phyloP scores from a whole-genome alignment of 2,113 vertebrate species.

The Plecturocebus donacophilus region DNA sequence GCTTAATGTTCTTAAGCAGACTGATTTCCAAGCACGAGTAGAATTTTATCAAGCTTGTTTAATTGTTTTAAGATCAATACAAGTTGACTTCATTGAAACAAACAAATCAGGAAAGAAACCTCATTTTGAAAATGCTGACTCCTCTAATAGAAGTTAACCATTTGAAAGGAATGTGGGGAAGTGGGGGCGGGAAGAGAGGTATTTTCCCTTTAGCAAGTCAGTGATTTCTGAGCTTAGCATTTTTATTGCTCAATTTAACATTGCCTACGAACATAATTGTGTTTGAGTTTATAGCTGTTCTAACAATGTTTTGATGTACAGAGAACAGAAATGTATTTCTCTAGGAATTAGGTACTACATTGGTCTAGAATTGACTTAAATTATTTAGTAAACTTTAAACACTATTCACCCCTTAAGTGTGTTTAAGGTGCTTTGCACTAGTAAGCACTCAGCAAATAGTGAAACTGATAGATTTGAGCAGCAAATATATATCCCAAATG shows the following conservation, averaged over 20 bases:
- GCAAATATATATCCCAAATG: background rate
- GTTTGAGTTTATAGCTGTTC: constrained; percentile 31
- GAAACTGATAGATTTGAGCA: background rate
- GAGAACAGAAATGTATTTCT: constrained; percentile 41
- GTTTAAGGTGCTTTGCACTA: background rate
- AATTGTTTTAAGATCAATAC: constrained; percentile 43
- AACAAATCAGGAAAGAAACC: background rate
- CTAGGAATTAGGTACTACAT: constrained; percentile 45
- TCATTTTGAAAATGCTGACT: constrained; percentile 38
- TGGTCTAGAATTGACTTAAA: constrained; percentile 2
- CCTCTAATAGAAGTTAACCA: background rate
- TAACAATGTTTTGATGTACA: constrained; percentile 44
- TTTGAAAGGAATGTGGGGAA: constrained; percentile 1
- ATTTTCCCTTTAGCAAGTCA: background rate
- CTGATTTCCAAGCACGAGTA: background rate
- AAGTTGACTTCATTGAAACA: constrained; percentile 41
- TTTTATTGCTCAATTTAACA: constrained; percentile 59
- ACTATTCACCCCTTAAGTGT: background rate
- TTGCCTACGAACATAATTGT: constrained; percentile 45
- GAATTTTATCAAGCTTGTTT: constrained; percentile 39
- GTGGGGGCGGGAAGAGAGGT: background rate
- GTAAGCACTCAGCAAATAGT: background rate
- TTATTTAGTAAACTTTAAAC: constrained; percentile 2
- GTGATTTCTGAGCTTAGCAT: constrained; percentile 27
- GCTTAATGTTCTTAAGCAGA: constrained; percentile 25